Conservation (phyloP, 2,797 vertebrate genomes). For the Atherinosoma microstoma region DNA sequence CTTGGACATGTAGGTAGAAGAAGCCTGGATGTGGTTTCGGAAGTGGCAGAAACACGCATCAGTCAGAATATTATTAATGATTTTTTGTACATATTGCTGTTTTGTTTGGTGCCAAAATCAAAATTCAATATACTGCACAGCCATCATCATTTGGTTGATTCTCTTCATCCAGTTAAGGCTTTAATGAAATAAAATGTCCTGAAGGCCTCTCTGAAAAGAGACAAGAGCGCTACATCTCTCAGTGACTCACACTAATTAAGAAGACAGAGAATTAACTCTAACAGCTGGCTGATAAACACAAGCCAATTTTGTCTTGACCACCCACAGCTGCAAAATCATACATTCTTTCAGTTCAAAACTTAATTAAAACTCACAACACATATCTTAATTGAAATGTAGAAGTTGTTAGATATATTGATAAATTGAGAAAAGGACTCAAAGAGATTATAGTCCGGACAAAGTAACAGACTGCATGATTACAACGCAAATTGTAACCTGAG, state of each 20-base stretch:
- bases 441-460: neutral
- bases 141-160: neutral
- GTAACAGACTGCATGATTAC: neutral
- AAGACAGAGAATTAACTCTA: conserved; percentile 20
- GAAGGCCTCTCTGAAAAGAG: conserved; percentile 11
- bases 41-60: too few species aligned
- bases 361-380: conserved; percentile 1
- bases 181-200: conserved; percentile 3
- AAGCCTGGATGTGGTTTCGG: too few species aligned
- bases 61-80: too few species aligned
- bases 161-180: conserved; percentile 9
- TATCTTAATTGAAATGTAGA: neutral
- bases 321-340: conserved; percentile 21
- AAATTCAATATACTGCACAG: too few species aligned
- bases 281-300: conserved; percentile 35
- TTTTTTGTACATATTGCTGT: too few species aligned
- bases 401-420: neutral
- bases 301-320: conserved; percentile 27
- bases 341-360: neutral
- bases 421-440: neutral
- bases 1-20: too few species aligned
- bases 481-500: neutral
- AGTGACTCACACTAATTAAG: conserved; percentile 12
- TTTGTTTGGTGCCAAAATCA: too few species aligned
- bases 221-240: conserved; percentile 2